Conservation (phyloP, 1,140 invertebrate species). For the Drosophila athabasca region DNA sequence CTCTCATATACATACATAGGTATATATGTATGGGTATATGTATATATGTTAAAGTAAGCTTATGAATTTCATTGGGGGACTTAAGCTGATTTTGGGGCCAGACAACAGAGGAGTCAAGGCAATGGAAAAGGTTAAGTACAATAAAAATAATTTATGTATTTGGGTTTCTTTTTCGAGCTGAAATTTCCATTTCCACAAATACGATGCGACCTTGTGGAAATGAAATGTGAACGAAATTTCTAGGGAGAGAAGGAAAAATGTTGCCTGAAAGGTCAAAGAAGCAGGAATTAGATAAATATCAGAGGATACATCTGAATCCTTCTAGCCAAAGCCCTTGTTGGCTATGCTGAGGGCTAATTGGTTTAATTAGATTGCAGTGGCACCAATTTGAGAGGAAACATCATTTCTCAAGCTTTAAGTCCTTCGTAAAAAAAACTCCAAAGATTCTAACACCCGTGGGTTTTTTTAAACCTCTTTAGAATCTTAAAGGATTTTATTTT, state of each 20-base stretch:
- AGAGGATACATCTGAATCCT: too few species aligned
- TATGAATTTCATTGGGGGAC: conserved; percentile 41
- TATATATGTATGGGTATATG: background rate
- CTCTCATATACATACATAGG: background rate
- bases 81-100: conserved; percentile 46
- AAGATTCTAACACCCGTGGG: too few species aligned
- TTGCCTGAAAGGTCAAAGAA: too few species aligned
- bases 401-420: too few species aligned
- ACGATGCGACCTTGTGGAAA: conserved; percentile 19
- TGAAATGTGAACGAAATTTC: conserved; percentile 30
- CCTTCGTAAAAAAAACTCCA: too few species aligned
- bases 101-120: conserved; percentile 32
- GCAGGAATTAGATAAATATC: too few species aligned
- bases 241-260: background rate
- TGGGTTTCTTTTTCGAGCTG: conserved; percentile 32
- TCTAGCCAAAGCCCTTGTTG: too few species aligned
- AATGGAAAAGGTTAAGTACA: conserved; percentile 49
- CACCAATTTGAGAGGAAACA: too few species aligned
- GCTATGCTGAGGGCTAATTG: too few species aligned
- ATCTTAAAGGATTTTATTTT: too few species aligned
- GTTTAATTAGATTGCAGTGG: too few species aligned
- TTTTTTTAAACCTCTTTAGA: too few species aligned
- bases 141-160: conserved; percentile 53
- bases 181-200: conserved; percentile 30
- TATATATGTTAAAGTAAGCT: conserved; percentile 28